These are phyloP conservation scores for Automeris io DNA, from an alignment of 2,888 invertebrate genomes.

Conservation along the genomic window DNA sequence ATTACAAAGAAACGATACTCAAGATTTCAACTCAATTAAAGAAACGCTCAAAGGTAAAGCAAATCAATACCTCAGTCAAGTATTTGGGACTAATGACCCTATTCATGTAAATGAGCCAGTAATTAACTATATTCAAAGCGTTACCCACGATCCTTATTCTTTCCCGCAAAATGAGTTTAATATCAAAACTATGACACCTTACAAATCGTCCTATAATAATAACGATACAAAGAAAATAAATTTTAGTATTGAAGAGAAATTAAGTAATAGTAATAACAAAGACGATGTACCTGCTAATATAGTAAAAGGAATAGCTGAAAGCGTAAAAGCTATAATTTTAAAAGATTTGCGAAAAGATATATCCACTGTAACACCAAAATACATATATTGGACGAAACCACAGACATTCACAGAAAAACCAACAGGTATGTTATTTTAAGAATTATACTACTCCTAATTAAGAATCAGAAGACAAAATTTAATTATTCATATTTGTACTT, in stretches of 20 bases:
- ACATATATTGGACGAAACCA: too few species aligned
- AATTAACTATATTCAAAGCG: not conserved
- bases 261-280: not conserved
- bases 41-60: constrained; percentile 1
- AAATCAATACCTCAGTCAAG: constrained; percentile 1
- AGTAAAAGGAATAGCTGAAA: constrained; percentile 46
- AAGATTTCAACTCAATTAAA: not conserved
- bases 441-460: not conserved
- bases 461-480: too few species aligned
- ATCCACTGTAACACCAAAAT: constrained; percentile 14
- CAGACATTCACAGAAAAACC: constrained; percentile 9
- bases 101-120: not conserved
- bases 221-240: not conserved
- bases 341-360: constrained; percentile 37
- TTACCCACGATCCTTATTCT: not conserved
- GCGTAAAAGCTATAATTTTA: constrained; percentile 44
- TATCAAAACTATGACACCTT: not conserved
- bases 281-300: constrained; percentile 17
- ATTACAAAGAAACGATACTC: not conserved
- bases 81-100: constrained; percentile 1
- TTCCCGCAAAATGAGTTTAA: not conserved
- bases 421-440: constrained; percentile 12
- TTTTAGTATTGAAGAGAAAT: not conserved
- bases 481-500: too few species aligned
- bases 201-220: not conserved